phyloP scores from a whole-genome alignment of 2,888 invertebrate species.

The Tryphoninae sp. region DNA sequence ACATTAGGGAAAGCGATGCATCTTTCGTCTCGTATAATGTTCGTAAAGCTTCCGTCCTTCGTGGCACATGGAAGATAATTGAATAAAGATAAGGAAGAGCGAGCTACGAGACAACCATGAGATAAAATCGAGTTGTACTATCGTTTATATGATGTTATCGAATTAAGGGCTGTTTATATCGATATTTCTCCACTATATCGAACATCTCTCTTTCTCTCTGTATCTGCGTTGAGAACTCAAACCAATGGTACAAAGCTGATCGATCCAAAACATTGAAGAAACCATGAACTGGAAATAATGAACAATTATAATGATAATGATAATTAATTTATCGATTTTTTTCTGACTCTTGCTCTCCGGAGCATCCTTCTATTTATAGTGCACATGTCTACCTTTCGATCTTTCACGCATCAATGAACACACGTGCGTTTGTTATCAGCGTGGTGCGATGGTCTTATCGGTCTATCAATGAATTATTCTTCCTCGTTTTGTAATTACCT shows the following conservation, averaged over 20 bases:
- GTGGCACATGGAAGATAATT: background rate
- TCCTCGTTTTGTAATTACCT: conserved; percentile 85
- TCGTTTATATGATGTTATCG: background rate
- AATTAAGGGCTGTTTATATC: background rate
- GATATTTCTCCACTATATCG: too few species aligned
- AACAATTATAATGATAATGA: too few species aligned
- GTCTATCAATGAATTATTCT: conserved; percentile 5
- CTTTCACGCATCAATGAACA: background rate
- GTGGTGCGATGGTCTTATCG: background rate
- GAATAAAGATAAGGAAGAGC: background rate
- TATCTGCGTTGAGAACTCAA: too few species aligned
- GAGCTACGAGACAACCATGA: too few species aligned
- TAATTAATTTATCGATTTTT: too few species aligned
- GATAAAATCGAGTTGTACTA: too few species aligned
- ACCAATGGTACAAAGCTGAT: too few species aligned
- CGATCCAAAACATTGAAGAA: too few species aligned
- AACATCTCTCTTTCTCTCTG: too few species aligned
- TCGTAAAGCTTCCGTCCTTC: background rate
- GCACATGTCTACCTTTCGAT: background rate
- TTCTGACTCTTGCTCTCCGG: background rate
- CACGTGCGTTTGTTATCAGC: background rate
- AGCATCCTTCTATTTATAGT: background rate
- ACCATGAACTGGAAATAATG: too few species aligned
- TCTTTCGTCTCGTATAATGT: conserved; percentile 21
- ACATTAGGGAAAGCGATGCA: conserved; percentile 41